These are phyloP conservation scores for Ditylenchus dipsaci DNA, from an alignment of 1,140 invertebrate species.

Conservation along the genomic window DNA sequence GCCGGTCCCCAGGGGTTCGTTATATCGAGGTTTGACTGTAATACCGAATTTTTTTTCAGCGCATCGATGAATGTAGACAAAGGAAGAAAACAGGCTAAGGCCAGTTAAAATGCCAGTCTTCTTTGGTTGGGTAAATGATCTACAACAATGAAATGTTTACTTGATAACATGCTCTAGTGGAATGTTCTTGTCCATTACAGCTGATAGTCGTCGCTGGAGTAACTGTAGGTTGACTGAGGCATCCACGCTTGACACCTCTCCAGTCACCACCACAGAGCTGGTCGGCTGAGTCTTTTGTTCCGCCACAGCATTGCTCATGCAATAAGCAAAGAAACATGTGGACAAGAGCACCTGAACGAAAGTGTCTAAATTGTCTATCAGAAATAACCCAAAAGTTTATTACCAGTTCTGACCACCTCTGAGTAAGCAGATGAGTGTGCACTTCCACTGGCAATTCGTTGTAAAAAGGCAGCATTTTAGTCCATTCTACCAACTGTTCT, in stretches of 20 bases:
- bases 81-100: no score
- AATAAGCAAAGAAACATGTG: conserved; percentile 47
- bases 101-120: no score
- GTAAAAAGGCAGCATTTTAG: conserved; percentile 91
- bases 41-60: no score
- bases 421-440: conserved; percentile 83
- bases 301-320: conserved; percentile 15
- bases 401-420: conserved; percentile 72
- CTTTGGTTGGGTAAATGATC: background rate
- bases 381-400: no score
- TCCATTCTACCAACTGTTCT: conserved; percentile 93
- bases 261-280: background rate
- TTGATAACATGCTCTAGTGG: conserved; percentile 51
- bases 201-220: conserved; percentile 50
- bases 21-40: no score
- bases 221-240: conserved; percentile 42
- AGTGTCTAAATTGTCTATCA: background rate
- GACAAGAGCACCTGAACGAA: conserved; percentile 35
- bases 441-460: conserved; percentile 84
- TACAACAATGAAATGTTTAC: background rate
- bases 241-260: conserved; percentile 24
- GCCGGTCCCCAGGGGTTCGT: no score
- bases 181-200: conserved; percentile 52
- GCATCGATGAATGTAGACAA: no score
- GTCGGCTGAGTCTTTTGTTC: conserved; percentile 6